Evolutionary conservation across 1,140 invertebrate species (phyloP).

Genomic region (Megalonaias nervosa): DNA sequence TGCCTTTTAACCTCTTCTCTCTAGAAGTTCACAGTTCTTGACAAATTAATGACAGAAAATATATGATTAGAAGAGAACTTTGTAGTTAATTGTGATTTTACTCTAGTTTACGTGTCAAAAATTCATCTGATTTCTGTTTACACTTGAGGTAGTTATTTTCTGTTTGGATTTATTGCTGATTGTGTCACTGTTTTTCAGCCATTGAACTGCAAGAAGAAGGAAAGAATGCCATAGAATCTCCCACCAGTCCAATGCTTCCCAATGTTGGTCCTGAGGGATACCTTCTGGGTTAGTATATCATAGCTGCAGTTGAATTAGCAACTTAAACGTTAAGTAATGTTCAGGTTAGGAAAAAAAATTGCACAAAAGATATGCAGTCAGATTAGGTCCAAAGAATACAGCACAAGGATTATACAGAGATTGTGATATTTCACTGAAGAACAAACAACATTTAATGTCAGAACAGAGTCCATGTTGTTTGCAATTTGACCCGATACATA

Average conservation of each 20-base stretch:
- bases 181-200: slow-evolving; percentile 76
- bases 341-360: not conserved
- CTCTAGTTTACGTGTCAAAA: no score
- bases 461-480: no score
- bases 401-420: not conserved
- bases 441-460: not conserved
- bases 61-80: no score
- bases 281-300: slow-evolving; percentile 78
- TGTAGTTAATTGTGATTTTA: no score
- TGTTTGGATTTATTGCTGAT: no score
- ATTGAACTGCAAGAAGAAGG: slow-evolving; percentile 97
- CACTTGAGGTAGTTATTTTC: no score
- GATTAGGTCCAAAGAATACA: not conserved
- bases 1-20: no score
- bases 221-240: slow-evolving; percentile 96
- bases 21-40: no score
- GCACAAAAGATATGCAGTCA: not conserved
- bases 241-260: slow-evolving; percentile 86
- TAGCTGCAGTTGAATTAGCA: not conserved
- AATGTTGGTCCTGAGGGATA: slow-evolving; percentile 95
- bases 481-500: no score
- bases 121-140: no score
- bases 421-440: not conserved
- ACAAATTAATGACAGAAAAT: no score
- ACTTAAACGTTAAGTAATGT: not conserved